Conservation (phyloP, 92 coral and sea anemone species). For the Palythoa caribaeorum region DNA sequence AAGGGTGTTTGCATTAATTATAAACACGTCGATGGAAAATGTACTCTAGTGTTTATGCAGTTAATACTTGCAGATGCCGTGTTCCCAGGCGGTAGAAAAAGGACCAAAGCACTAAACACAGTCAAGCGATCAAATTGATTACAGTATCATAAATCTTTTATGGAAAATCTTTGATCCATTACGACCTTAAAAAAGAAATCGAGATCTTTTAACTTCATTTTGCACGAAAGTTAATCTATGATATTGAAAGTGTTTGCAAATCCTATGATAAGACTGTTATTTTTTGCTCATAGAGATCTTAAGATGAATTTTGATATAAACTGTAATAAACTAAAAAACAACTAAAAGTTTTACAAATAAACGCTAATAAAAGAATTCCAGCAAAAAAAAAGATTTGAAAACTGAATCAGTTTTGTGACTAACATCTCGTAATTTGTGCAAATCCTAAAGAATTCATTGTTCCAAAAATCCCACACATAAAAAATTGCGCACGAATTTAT, state of each 20-base stretch:
- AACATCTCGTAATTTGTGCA: background rate
- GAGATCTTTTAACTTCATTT: slow-evolving; percentile 42
- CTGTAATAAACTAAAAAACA: background rate
- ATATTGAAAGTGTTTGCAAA: slow-evolving; percentile 37
- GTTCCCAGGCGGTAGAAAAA: slow-evolving; percentile 80
- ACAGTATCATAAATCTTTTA: slow-evolving; percentile 82
- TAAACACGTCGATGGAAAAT: slow-evolving; percentile 81
- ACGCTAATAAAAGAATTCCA: background rate
- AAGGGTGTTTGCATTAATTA: slow-evolving; percentile 81
- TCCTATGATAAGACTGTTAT: slow-evolving; percentile 3
- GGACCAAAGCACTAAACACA: slow-evolving; percentile 57
- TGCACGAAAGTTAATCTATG: slow-evolving; percentile 47
- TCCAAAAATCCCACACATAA: background rate
- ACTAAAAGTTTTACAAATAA: background rate
- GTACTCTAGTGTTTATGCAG: slow-evolving; percentile 78
- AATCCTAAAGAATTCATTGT: background rate
- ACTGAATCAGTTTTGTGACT: background rate
- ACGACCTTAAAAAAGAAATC: slow-evolving; percentile 56
- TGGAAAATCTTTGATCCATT: slow-evolving; percentile 71
- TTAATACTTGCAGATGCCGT: slow-evolving; percentile 67
- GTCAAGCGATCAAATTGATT: slow-evolving; percentile 69
- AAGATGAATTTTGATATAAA: slow-evolving; percentile 25
- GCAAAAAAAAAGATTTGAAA: background rate
- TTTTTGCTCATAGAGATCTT: slow-evolving; percentile 15
- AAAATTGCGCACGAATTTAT: slow-evolving; percentile 22